These are phyloP conservation scores for Labrus mixtus DNA, from an alignment of 2,113 vertebrate species.

Conservation along the genomic window DNA sequence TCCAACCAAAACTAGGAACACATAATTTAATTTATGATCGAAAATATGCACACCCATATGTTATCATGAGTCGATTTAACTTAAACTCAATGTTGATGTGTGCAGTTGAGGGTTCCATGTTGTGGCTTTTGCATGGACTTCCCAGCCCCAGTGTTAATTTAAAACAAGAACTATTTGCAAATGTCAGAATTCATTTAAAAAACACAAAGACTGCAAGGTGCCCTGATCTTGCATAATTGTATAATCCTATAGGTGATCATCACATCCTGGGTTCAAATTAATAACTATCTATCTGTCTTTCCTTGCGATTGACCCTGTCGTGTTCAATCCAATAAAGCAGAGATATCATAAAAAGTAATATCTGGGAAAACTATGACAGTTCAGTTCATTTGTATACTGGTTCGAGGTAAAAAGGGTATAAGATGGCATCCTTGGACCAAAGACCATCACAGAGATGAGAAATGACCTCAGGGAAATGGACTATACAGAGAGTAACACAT, in stretches of 20 bases:
- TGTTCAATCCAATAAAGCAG: conserved; percentile 49
- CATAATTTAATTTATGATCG: too few relatives aligned
- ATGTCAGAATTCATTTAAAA: too few relatives aligned
- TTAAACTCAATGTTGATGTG: too few relatives aligned
- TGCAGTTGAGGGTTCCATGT: too few relatives aligned
- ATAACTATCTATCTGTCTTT: conserved; percentile 5
- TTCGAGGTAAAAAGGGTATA: conserved; percentile 42
- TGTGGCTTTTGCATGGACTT: too few relatives aligned
- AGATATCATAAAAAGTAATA: conserved; percentile 46
- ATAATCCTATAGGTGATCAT: conserved; percentile 5
- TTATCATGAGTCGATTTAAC: too few relatives aligned
- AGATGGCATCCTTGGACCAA: conserved; percentile 63
- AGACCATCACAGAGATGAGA: conserved; percentile 52
- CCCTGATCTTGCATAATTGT: conserved; percentile 8
- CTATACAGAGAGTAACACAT: conserved; percentile 15
- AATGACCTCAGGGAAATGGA: conserved; percentile 58
- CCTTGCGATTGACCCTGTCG: conserved; percentile 8
- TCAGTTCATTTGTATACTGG: conserved; percentile 41
- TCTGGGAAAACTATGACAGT: conserved; percentile 23
- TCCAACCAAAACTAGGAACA: too few relatives aligned
- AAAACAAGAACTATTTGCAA: too few relatives aligned
- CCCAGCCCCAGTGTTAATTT: too few relatives aligned
- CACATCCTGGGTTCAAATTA: conserved; percentile 21
- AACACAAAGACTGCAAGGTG: conserved; percentile 4
- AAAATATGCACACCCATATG: too few relatives aligned